Percentiles rank a stretch among this genome's conserved stretches.
These are phyloP conservation scores for Lydus trimaculatus DNA, from an alignment of 2,888 invertebrate genomes.

Conservation along the genomic window DNA sequence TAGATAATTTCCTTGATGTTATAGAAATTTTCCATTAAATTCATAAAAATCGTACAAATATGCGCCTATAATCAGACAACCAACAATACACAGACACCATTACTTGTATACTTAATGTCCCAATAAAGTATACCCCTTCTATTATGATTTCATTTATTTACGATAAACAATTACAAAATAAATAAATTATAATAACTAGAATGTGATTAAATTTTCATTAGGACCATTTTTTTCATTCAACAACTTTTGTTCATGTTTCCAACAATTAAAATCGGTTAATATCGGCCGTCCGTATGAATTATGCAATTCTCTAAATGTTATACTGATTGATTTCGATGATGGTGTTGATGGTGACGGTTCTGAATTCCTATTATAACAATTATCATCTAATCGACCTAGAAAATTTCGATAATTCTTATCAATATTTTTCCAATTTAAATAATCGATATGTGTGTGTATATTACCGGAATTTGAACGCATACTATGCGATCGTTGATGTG, in stretches of 20 bases:
- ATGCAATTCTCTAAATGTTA: conserved; percentile 76
- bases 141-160: not conserved
- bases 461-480: conserved; percentile 57
- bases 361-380: conserved; percentile 11
- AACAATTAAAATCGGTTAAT: conserved; percentile 71
- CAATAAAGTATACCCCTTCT: no score
- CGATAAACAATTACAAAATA: not conserved
- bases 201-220: conserved; percentile 61
- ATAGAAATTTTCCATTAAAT: no score
- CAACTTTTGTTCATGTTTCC: conserved; percentile 66
- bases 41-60: not conserved
- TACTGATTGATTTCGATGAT: conserved; percentile 47
- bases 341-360: conserved; percentile 27
- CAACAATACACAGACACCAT: no score
- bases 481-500: conserved; percentile 65
- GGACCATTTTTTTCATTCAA: conserved; percentile 52
- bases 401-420: conserved; percentile 2
- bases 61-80: not conserved
- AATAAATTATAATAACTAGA: conserved; percentile 57
- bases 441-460: not conserved
- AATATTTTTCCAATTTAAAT: not conserved
- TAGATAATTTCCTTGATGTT: no score
- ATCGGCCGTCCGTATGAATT: conserved; percentile 73
- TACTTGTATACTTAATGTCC: not conserved
- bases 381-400: conserved; percentile 44